Base-by-base conservation (phyloP, 2,888 invertebrate species). In the Monochamus alternatus region DNA sequence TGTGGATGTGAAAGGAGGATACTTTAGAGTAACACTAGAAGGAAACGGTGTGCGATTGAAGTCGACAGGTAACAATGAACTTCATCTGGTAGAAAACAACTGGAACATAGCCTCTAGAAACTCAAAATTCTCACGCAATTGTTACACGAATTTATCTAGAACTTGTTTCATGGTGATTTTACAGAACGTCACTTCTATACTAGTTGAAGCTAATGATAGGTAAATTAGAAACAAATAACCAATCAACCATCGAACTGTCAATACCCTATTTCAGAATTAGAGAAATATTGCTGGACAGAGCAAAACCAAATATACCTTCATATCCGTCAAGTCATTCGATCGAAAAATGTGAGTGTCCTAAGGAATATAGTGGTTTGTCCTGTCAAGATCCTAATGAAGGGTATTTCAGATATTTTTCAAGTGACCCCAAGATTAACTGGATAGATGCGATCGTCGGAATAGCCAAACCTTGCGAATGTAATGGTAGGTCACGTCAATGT, bases 141-240 rank as follows among this genome's bases (percentile, higher is more conserved):
- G 90, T 80, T 86, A 90, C 77, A 87, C 89, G 75, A 89, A 89
- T 66, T 94, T 97, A 0, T 94, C 93, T 59, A 90, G 96, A 51
- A 92, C 93, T 75, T 93, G 95, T 47, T 90, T 99, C 85, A 97
- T 99, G 98, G 92, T 97, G n/a, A 95, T 96, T 0, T 90, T 99
- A 76, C 97, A 97, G 86, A 95, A 96, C 84, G 90, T 99, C 0
- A 94, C 95, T 75, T 93, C 94, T 80, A 91, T 98, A 77, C 92
- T 96, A 62, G 90, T 98, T 59, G 86, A 87, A 78, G 82, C 82
- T 10, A 78, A 82, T 32, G 78, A 81, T 64, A 84, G 84, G 83
- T 85, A 77, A 14, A 43, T 64, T 55, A 63, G 64, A 12, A 66
- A 55, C 14, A 55, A 55, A 5, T n/a, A 55, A n/a, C 55, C 55